Evolutionary conservation across 1,140 invertebrate genomes (phyloP), one percentile per base, ranked within the genome.

Genomic region (fruit fly (Drosophila melanogaster)): DNA sequence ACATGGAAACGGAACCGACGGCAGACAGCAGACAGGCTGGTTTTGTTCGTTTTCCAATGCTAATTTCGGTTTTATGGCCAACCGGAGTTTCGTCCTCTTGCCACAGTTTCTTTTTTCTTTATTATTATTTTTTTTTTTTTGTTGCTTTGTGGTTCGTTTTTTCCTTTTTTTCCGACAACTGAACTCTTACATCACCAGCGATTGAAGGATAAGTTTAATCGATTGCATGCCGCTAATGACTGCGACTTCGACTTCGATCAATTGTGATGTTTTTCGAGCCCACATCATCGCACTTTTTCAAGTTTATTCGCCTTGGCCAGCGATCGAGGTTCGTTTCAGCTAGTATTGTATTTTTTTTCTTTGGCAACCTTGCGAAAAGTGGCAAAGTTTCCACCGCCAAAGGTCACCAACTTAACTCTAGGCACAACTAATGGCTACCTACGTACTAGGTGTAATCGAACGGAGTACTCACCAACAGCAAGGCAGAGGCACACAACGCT

Each of bases 401-500:
- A 87, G 83, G 83, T 89, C 83, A 79, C 78, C 44, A 24, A n/a
- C 72, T 65, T 54, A 67, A 59, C 24, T 46, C 19, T 53, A 58
- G 43, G 46, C 37, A 30, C 54, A 65, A 30, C 54, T 70, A 67
- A 30, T 43, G 53, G 15, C 40, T 41, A 41, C n/a, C n/a, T 69
- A 75, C 35, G 55, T 60, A 17, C 41, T 54, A 40, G 17, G 15
- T 72, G 26, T 11, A 44, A 55, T 14, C 44, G 15, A 15, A 49
- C 24, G 12, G 51, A 22, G 47, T 84, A 92, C 91, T 92, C 71
- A 92, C 91, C 91, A 53, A 78, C 61, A 70, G 78, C 83, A 57
- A 58, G 67, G 62, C 79, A 92, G 60, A 92, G 53, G 74, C 90
- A 49, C 75, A 92, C 66, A 61, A 90, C 40, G 78, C 83, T 79